Conservation (phyloP, 1,140 invertebrate genomes). For the Acromyrmex heyeri region DNA sequence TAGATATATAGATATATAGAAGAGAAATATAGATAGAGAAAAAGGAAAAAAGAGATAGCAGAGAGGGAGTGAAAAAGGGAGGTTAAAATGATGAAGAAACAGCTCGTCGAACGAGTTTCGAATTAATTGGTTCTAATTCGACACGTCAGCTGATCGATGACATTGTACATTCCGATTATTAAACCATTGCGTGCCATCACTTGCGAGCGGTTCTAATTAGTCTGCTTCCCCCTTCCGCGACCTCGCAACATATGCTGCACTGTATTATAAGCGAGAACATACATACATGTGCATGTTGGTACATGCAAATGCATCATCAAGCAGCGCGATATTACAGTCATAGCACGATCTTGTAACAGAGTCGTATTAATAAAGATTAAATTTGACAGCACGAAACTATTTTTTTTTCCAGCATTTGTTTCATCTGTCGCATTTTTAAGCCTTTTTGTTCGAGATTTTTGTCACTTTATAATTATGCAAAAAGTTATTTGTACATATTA, state of each 20-base stretch:
- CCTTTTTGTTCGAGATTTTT: too few species aligned
- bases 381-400: background rate
- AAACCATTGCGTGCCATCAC: conserved; percentile 60
- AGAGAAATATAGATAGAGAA: background rate
- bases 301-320: conserved; percentile 34
- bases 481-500: too few species aligned
- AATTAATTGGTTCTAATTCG: conserved; percentile 60
- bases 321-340: conserved; percentile 6
- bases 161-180: conserved; percentile 50
- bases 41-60: background rate
- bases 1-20: background rate
- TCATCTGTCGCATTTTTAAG: background rate
- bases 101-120: conserved; percentile 28
- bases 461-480: too few species aligned
- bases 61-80: background rate
- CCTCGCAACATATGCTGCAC: conserved; percentile 15
- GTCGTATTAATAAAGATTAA: conserved; percentile 1
- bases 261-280: conserved; percentile 36
- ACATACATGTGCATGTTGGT: conserved; percentile 16
- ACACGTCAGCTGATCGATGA: conserved; percentile 10
- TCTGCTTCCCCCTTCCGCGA: background rate
- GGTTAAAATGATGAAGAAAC: background rate
- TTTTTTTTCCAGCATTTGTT: background rate
- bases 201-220: conserved; percentile 59
- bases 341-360: conserved; percentile 1